phyloP scores from a whole-genome alignment of 2,888 invertebrate genomes.

The Drosophila parthenogenetica region DNA sequence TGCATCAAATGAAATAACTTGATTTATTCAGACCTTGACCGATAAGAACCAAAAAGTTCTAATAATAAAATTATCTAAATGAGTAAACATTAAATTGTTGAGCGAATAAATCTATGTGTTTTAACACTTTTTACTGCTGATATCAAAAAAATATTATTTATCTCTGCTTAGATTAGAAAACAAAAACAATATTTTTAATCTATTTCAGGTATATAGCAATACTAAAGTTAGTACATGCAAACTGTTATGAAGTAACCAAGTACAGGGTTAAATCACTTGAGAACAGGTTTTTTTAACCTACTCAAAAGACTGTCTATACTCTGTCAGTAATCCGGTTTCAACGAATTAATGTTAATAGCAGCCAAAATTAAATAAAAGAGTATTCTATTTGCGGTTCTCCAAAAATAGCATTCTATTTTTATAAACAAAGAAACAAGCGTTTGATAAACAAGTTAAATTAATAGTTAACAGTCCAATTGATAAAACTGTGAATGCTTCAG shows the following conservation, averaged over 20 bases:
- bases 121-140: background rate
- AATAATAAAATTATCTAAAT: conserved; percentile 1
- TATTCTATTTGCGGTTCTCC: too few relatives aligned
- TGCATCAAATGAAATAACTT: background rate
- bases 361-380: background rate
- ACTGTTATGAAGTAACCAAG: too few relatives aligned
- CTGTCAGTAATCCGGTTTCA: background rate
- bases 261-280: too few relatives aligned
- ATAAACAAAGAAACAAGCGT: conserved; percentile 2
- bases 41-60: conserved; percentile 13
- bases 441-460: background rate
- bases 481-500: background rate
- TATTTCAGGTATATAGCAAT: too few relatives aligned
- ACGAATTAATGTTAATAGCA: background rate
- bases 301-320: too few relatives aligned
- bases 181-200: too few relatives aligned
- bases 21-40: conserved; percentile 13
- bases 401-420: too few relatives aligned
- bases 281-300: too few relatives aligned
- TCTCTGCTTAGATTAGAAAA: too few relatives aligned
- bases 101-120: background rate
- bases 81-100: background rate
- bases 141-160: too few relatives aligned
- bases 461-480: background rate
- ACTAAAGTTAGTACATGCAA: background rate